Conservation (phyloP, 2,797 vertebrate species). For the Capromys pilorides region DNA sequence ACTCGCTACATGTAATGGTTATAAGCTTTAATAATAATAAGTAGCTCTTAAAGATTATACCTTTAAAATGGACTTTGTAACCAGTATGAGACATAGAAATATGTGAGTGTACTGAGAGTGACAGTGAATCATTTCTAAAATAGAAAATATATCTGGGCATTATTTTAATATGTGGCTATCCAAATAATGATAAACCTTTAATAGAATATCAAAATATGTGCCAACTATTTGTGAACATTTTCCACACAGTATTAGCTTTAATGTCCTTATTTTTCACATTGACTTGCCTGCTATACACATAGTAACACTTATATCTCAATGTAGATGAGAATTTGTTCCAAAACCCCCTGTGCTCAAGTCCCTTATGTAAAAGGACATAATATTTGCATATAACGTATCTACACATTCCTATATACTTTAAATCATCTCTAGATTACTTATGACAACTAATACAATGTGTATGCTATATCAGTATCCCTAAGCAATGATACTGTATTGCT, state of each 20-base stretch:
- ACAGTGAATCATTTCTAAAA: not conserved
- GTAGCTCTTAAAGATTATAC: not conserved
- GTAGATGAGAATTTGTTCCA: not conserved
- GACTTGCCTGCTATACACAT: not conserved
- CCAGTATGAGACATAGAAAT: not conserved
- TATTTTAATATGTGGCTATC: conserved; percentile 1
- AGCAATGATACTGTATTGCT: not conserved
- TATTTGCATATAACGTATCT: not conserved
- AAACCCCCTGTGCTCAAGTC: not conserved
- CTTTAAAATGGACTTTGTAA: not conserved
- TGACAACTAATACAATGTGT: not conserved
- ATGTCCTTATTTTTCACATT: not conserved
- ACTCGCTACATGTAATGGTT: not conserved
- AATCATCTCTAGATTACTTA: not conserved
- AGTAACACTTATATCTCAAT: not conserved
- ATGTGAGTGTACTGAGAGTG: not conserved
- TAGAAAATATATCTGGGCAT: not conserved
- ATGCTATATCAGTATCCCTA: not conserved
- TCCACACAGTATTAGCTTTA: not conserved
- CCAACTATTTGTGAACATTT: not conserved
- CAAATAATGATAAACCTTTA: not conserved
- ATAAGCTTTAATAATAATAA: not conserved
- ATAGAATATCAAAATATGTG: not conserved
- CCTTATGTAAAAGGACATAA: not conserved
- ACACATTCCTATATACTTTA: not conserved